phyloP scores from a whole-genome alignment of 1,140 invertebrate species.

The Caenorhabditis tropicalis region DNA sequence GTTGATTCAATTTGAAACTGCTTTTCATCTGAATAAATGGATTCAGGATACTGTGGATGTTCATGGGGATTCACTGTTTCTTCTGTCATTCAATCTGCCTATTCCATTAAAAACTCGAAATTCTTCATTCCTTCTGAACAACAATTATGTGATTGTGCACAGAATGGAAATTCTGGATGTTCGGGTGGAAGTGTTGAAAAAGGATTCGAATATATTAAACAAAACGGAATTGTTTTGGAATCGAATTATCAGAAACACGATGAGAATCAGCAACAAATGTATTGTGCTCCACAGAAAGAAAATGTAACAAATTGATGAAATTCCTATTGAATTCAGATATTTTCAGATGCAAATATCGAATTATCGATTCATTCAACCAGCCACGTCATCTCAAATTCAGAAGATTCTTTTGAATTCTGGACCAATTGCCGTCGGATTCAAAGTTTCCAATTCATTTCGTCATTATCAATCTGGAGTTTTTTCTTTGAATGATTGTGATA shows the following conservation, averaged over 20 bases:
- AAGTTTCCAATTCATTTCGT: not conserved
- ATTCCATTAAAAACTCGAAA: not conserved
- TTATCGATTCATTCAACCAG: not conserved
- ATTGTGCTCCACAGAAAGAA: not conserved
- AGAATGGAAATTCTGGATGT: not conserved
- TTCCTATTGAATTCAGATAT: not conserved
- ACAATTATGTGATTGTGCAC: not conserved
- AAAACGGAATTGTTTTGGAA: not conserved
- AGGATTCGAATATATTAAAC: not conserved
- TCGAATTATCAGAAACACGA: not conserved
- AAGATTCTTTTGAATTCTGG: not conserved
- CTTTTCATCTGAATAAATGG: no score
- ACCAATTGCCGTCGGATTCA: not conserved
- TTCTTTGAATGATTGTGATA: not conserved
- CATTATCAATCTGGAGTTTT: not conserved
- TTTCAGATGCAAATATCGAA: not conserved
- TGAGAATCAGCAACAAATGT: not conserved
- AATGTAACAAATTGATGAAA: not conserved
- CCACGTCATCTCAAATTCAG: not conserved
- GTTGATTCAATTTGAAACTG: no score
- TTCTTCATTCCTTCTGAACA: not conserved
- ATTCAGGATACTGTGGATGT: not conserved
- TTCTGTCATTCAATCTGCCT: not conserved
- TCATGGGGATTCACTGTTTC: not conserved
- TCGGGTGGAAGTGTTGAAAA: not conserved